phyloP scores from a whole-genome alignment of 2,888 invertebrate species.

The Sesia bembeciformis region DNA sequence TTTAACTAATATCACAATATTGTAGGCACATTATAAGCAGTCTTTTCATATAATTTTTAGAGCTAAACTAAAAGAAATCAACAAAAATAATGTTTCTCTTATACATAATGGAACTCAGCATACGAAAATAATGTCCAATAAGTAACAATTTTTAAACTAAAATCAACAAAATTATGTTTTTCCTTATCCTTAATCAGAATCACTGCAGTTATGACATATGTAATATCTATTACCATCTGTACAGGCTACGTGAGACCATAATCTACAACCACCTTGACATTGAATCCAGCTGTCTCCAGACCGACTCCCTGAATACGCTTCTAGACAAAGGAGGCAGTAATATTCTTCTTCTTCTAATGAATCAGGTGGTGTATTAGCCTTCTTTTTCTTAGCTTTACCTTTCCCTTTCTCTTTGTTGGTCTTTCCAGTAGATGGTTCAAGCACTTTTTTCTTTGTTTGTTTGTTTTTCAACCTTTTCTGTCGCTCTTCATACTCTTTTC shows the following conservation, averaged over 20 bases:
- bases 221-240: not conserved
- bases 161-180: too few species aligned
- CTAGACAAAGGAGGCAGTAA: not conserved
- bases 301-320: not conserved
- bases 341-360: not conserved
- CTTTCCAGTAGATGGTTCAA: too few species aligned
- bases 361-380: not conserved
- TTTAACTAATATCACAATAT: not conserved
- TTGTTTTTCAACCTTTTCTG: constrained; percentile 3
- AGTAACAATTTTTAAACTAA: too few species aligned
- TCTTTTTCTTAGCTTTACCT: constrained; percentile 4
- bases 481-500: constrained; percentile 10
- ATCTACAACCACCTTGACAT: not conserved
- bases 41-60: too few species aligned
- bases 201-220: not conserved
- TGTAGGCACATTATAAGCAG: too few species aligned
- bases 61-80: too few species aligned
- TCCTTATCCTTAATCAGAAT: not conserved
- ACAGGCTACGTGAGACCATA: not conserved
- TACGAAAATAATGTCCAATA: too few species aligned
- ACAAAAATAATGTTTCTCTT: too few species aligned
- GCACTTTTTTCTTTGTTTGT: constrained; percentile 9
- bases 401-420: constrained; percentile 7
- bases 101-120: too few species aligned
- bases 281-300: not conserved